Evolutionary conservation across 2,113 vertebrate genomes (phyloP), one percentile per base, ranked within the genome.

Genomic region (Notechis scutatus): DNA sequence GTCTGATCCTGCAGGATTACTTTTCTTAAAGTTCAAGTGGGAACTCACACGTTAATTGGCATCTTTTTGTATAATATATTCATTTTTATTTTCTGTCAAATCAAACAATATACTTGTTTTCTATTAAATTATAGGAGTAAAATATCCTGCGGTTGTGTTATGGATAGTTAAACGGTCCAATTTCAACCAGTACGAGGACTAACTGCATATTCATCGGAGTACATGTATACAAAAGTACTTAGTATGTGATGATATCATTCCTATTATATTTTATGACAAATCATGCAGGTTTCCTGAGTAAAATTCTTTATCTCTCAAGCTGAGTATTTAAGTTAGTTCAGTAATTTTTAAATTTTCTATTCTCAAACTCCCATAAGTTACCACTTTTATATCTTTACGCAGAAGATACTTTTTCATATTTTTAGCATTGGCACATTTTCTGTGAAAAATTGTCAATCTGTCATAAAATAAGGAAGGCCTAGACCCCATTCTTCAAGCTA

Each of bases 381-480:
- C 1, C 26, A 0, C 14, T 90, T 52, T 64, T 21, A 3, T 6
- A 21, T 1, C 39, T 56, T 95, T 52, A 29, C 24, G 50, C 0
- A 74, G 1, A 86, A 54, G 7, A 4, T 47, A 1, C 15, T 93
- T 5, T 24, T 4, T 85, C 94, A 69, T 4, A 91, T 59, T 45
- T 89, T 91, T 12, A 64, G 50, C 12, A 93, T 64, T 69, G 34
- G 74, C 69, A 50, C 21, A 45, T 88, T 8, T 94, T 95, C 59
- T 9, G 50, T 64, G 85, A 50, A 69, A 93, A 18, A 1, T 26
- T 23, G 47, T 92, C 57, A 34, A 4, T 2, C 23, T 9, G 1
- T 24, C 1, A 29, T 94, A 90, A 29, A 1, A 89, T 85, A n/a
- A 21, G 14, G n/a, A 11, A 91, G 74, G 59, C 61, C 14, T 0